phyloP scores from a whole-genome alignment of 2,888 invertebrate genomes.

The Drosophila parthenogenetica region DNA sequence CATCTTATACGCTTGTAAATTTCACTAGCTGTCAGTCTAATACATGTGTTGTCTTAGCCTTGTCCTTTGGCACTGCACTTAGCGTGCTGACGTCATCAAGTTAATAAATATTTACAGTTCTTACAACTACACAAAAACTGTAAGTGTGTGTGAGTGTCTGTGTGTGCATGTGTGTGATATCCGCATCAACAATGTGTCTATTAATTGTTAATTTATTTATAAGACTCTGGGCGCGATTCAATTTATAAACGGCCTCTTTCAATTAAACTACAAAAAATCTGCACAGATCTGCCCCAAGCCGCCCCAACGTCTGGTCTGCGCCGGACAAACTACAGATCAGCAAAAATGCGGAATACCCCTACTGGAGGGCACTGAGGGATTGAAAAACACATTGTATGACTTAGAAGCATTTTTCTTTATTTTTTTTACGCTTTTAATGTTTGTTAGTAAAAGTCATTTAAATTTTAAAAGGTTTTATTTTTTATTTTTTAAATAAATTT shows the following conservation, averaged over 20 bases:
- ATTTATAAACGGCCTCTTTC: constrained; percentile 31
- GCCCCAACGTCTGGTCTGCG: constrained; percentile 20
- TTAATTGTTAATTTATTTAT: constrained; percentile 59
- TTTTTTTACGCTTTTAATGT: too few relatives aligned
- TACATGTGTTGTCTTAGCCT: constrained; percentile 3
- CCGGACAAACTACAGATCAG: constrained; percentile 26
- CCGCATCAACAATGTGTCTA: constrained; percentile 23
- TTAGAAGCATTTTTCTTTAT: not conserved
- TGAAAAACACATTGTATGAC: not conserved
- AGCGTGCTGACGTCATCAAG: constrained; percentile 8
- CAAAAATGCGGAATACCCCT: constrained; percentile 3
- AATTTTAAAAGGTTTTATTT: too few relatives aligned
- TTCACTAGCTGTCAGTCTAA: not conserved
- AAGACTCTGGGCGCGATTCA: constrained; percentile 53
- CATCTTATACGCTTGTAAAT: constrained; percentile 6
- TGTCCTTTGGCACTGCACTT: constrained; percentile 3
- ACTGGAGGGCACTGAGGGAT: not conserved
- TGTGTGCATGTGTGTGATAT: not conserved
- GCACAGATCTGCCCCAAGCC: constrained; percentile 66
- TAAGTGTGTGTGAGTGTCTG: not conserved
- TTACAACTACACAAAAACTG: not conserved
- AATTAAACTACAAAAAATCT: constrained; percentile 59
- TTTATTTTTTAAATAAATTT: too few relatives aligned
- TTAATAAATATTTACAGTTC: constrained; percentile 8
- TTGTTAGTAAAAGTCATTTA: too few relatives aligned